Evolutionary conservation across 2,888 invertebrate genomes (phyloP).

Genomic region (Dastarcus helophoroides): DNA sequence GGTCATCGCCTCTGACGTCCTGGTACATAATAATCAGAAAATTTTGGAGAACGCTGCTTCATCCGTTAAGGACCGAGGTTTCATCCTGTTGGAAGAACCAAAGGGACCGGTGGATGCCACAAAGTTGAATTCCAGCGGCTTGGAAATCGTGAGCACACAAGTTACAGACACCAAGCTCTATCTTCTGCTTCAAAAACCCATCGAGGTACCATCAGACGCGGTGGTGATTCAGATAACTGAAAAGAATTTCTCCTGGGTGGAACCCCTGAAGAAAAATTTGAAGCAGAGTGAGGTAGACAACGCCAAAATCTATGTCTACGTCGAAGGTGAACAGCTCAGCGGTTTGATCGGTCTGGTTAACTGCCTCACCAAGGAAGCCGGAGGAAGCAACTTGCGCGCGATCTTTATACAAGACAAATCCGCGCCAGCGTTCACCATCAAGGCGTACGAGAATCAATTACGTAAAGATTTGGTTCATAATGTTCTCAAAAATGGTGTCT

Average conservation of each 20-base stretch:
- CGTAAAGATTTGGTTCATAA: constrained; percentile 75
- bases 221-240: constrained; percentile 58
- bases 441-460: constrained; percentile 50
- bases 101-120: constrained; percentile 36
- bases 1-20: constrained; percentile 53
- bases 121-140: constrained; percentile 33
- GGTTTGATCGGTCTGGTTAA: constrained; percentile 84
- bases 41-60: constrained; percentile 47
- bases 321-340: constrained; percentile 53
- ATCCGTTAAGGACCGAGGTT: constrained; percentile 56
- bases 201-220: constrained; percentile 30
- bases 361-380: constrained; percentile 81
- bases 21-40: constrained; percentile 42
- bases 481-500: constrained; percentile 65
- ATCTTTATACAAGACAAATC: constrained; percentile 57
- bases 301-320: constrained; percentile 55
- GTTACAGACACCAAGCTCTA: constrained; percentile 51
- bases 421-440: constrained; percentile 47
- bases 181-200: constrained; percentile 51
- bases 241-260: constrained; percentile 69
- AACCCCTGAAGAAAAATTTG: constrained; percentile 63
- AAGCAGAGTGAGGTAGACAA: constrained; percentile 49
- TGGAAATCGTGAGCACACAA: constrained; percentile 51
- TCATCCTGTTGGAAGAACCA: constrained; percentile 63
- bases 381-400: constrained; percentile 65